These are phyloP conservation scores for Lucilia sericata DNA, from an alignment of 1,140 invertebrate species.

Conservation along the genomic window DNA sequence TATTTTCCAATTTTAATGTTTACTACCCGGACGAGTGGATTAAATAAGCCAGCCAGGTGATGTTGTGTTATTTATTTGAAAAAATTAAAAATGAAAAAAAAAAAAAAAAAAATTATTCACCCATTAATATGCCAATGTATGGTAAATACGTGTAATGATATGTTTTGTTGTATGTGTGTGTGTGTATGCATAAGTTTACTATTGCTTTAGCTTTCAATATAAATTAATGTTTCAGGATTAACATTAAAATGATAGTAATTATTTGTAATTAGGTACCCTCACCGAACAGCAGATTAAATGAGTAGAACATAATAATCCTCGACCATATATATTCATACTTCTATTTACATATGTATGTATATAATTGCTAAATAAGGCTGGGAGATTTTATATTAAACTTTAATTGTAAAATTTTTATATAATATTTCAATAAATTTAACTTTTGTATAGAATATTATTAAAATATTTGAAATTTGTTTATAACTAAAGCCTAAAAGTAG, in stretches of 20 bases:
- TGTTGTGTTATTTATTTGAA: constrained; percentile 24
- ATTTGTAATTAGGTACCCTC: constrained; percentile 17
- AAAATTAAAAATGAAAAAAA: not conserved
- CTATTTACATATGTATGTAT: not conserved
- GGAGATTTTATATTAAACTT: not conserved
- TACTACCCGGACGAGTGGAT: not conserved
- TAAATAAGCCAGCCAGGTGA: constrained; percentile 20
- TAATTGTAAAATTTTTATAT: not conserved
- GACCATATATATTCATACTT: not conserved
- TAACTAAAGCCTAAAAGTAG: no score
- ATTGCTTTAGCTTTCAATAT: constrained; percentile 8
- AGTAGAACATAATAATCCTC: constrained; percentile 13
- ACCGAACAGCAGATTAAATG: not conserved
- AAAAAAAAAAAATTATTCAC: not conserved
- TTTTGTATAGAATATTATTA: not conserved
- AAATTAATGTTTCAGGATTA: constrained; percentile 36
- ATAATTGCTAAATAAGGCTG: not conserved
- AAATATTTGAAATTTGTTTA: not conserved
- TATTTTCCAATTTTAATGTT: constrained; percentile 14
- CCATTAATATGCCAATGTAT: constrained; percentile 8
- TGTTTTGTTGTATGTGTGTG: not conserved
- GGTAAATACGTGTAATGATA: not conserved
- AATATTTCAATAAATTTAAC: not conserved
- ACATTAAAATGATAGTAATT: constrained; percentile 37
- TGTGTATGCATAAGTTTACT: not conserved